Evolutionary conservation across 2,888 invertebrate species (phyloP), one percentile per base, ranked within the genome.

Genomic region (Noctua pronuba): DNA sequence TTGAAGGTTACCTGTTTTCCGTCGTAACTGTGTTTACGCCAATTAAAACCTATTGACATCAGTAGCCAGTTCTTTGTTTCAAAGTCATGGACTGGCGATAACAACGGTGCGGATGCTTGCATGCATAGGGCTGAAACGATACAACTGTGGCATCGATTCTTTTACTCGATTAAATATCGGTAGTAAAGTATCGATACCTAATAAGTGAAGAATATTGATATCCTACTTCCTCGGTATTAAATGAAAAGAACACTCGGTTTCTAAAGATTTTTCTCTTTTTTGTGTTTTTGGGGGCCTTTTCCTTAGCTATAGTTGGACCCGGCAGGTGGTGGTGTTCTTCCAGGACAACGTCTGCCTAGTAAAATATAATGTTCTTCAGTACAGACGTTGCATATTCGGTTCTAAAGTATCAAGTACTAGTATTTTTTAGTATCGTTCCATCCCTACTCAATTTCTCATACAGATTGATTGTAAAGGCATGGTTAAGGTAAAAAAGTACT

Each of bases 401-500:
- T 64, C 35, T 11, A 24, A 64, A 35, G 38, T 38, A 11, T 24
- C 64, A 64, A 38, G 64, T 38, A 13, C 13, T 13, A 21, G 21
- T 18, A n/a, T 16, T 24, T 16, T 16, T 16, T 41, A 41, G 16
- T 65, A 41, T n/a, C 13, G 16, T 41, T 41, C 6, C 16, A 41
- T 21, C 21, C 35, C 62, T 62, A 65, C n/a, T 41, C 8, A 35
- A 35, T 21, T n/a, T n/a, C 64, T 44, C 69, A 55, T 77, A 67
- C 77, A 74, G 67, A 28, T 58, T 72, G 73, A 80, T 67, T 88
- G 78, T 79, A 80, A 83, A 86, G 80, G 86, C 88, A 83, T 86
- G 82, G 87, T 89, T 88, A 90, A 87, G 89, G 88, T 80, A 85
- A 85, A 49, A 46, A 86, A 84, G 88, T 90, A 90, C 89, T 91